phyloP scores from a whole-genome alignment of 2,113 vertebrate genomes.

The Mormyrus iriodes region DNA sequence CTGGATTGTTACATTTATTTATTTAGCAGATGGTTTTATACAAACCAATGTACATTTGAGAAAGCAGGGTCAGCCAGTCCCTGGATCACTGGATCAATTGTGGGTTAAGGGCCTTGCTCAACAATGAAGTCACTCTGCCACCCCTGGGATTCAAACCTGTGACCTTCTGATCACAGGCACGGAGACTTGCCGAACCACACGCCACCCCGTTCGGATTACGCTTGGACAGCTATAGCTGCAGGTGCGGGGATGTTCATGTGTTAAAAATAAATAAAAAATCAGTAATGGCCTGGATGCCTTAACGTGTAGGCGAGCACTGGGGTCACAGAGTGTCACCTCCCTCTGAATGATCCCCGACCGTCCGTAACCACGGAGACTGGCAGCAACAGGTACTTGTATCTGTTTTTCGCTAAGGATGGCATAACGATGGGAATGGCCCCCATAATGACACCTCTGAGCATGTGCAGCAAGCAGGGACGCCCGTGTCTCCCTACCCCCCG shows the following conservation, averaged over 20 bases:
- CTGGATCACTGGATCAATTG: not conserved
- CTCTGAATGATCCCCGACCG: too few relatives aligned
- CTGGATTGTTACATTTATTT: not conserved
- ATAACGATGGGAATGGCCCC: not conserved
- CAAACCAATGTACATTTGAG: not conserved
- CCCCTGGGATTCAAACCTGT: not conserved
- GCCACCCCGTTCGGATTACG: not conserved
- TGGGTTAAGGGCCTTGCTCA: not conserved
- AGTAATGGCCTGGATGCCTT: not conserved
- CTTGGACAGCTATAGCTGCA: not conserved
- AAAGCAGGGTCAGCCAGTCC: not conserved
- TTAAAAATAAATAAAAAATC: not conserved
- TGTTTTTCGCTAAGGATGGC: not conserved
- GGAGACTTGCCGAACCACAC: not conserved
- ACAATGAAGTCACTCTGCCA: not conserved
- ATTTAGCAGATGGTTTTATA: not conserved
- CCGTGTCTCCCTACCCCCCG: not conserved
- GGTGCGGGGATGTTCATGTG: not conserved
- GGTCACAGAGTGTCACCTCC: too few relatives aligned
- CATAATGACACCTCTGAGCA: not conserved
- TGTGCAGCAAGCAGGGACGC: not conserved
- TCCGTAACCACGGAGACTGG: too few relatives aligned
- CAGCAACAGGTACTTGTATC: not conserved
- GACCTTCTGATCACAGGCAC: not conserved
- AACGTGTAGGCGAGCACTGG: too few relatives aligned